phyloP scores from a whole-genome alignment of 2,888 invertebrate species.

The Dynastes tityus region DNA sequence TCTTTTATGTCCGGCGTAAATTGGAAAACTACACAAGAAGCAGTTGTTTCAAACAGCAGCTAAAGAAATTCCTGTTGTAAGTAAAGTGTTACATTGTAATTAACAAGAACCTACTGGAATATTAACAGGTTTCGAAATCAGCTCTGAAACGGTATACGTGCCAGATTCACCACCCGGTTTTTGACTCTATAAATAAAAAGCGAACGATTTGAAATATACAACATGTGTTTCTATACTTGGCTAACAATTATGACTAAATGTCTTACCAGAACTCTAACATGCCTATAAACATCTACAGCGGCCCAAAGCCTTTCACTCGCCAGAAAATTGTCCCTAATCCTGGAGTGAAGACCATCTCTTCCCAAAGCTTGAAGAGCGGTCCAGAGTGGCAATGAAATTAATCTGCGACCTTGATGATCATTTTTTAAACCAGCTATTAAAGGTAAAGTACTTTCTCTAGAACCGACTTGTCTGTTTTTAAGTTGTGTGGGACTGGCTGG shows the following conservation, averaged over 20 bases:
- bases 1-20: constrained; percentile 79
- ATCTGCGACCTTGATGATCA: constrained; percentile 73
- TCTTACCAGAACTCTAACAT: constrained; percentile 81
- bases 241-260: background rate
- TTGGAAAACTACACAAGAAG: constrained; percentile 91
- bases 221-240: no score
- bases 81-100: constrained; percentile 25
- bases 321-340: constrained; percentile 84
- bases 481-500: constrained; percentile 64
- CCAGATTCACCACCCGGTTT: constrained; percentile 84
- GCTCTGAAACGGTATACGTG: constrained; percentile 75
- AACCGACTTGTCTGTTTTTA: constrained; percentile 67
- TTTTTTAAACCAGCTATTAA: constrained; percentile 75
- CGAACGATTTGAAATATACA: no score
- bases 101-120: constrained; percentile 71
- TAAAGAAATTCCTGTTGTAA: constrained; percentile 65
- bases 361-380: constrained; percentile 83
- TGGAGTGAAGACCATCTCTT: constrained; percentile 79
- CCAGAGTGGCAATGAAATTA: constrained; percentile 90
- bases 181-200: constrained; percentile 77
- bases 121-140: constrained; percentile 77
- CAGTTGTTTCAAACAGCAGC: constrained; percentile 82
- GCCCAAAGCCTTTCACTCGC: constrained; percentile 78
- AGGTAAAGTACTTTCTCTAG: constrained; percentile 75
- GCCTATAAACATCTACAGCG: constrained; percentile 77